phyloP scores from a whole-genome alignment of 53 echinoderm and acorn worm species.

The Paracentrotus lividus region DNA sequence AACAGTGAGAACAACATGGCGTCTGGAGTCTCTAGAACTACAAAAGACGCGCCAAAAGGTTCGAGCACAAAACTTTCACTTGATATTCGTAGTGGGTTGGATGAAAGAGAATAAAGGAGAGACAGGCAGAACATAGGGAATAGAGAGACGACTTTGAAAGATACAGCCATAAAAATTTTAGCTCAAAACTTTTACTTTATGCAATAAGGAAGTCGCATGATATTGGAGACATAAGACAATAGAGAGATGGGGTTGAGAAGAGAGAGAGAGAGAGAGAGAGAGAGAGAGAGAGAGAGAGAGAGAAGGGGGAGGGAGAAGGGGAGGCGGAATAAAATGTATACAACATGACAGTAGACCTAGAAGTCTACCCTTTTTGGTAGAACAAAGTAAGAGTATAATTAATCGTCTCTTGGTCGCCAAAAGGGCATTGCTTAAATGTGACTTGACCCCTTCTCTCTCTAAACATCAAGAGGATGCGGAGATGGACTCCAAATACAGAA shows the following conservation, averaged over 20 bases:
- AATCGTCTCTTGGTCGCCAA: too few relatives aligned
- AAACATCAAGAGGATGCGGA: too few relatives aligned
- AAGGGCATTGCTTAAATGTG: too few relatives aligned
- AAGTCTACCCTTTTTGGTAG: too few relatives aligned
- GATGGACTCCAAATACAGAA: too few relatives aligned
- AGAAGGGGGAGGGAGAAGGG: neutral
- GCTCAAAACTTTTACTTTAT: neutral
- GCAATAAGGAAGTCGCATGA: neutral
- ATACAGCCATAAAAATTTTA: too few relatives aligned
- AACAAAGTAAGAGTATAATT: too few relatives aligned
- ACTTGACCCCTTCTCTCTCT: too few relatives aligned
- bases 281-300: neutral
- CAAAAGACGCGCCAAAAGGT: neutral
- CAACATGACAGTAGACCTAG: too few relatives aligned
- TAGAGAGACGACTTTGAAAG: too few relatives aligned
- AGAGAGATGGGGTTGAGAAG: neutral
- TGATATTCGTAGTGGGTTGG: too few relatives aligned
- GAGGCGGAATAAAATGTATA: too few relatives aligned
- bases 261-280: neutral
- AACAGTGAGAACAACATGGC: slow-evolving; percentile 1
- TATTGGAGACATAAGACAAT: neutral
- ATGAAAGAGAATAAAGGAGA: neutral
- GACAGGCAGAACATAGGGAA: neutral
- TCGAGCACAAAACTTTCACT: neutral
- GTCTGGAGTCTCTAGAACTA: neutral